Conservation (phyloP, 1,140 invertebrate species). For the Leptinotarsa defecta region DNA sequence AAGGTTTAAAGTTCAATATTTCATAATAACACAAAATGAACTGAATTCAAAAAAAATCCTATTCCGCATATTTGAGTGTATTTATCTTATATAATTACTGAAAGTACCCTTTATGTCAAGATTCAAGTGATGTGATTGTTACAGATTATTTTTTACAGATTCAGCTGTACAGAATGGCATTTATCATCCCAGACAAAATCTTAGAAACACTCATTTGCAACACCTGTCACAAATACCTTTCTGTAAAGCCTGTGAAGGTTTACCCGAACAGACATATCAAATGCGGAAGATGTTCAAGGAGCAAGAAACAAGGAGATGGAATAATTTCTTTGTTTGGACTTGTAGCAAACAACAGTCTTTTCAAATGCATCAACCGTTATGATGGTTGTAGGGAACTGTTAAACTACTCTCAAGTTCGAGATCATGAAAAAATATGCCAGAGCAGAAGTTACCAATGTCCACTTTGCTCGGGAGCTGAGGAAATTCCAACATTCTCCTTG, state of each 20-base stretch:
- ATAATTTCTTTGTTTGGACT: not conserved
- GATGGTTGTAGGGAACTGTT: slow-evolving; percentile 1
- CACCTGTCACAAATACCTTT: slow-evolving; percentile 8
- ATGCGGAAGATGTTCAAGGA: slow-evolving; percentile 15
- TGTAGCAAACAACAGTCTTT: not conserved
- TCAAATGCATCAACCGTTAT: slow-evolving; percentile 1
- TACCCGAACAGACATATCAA: slow-evolving; percentile 6
- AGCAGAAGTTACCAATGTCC: not conserved
- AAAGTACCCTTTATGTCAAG: no score
- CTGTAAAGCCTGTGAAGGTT: not conserved
- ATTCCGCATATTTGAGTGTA: no score
- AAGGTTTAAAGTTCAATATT: no score
- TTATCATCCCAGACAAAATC: slow-evolving; percentile 13
- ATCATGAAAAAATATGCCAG: slow-evolving; percentile 6
- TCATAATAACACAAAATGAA: no score
- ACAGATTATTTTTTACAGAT: not conserved
- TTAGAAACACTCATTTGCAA: not conserved
- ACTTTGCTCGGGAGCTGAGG: not conserved
- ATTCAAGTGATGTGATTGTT: not conserved
- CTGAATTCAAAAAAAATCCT: no score
- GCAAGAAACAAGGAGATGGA: slow-evolving; percentile 12
- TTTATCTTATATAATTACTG: no score
- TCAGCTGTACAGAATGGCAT: not conserved
- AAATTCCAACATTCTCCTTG: not conserved
- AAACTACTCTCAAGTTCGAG: not conserved